Conservation (phyloP, 2,888 invertebrate genomes). For the Meta bourneti region DNA sequence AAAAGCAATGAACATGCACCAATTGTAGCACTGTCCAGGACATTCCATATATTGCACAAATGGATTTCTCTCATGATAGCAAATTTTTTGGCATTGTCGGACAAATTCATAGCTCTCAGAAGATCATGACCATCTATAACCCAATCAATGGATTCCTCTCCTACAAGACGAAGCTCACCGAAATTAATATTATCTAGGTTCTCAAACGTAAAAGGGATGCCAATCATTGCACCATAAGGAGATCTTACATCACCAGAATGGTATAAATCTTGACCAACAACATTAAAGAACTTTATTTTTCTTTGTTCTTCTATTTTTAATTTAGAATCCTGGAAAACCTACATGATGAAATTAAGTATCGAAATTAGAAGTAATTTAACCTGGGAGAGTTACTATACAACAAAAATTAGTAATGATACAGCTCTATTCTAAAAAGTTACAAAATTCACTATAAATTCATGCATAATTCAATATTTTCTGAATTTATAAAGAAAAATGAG, state of each 20-base stretch:
- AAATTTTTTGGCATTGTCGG: conserved; percentile 89
- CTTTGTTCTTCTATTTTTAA: conserved; percentile 61
- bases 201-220: conserved; percentile 87
- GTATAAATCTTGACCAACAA: conserved; percentile 87
- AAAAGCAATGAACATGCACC: conserved; percentile 83
- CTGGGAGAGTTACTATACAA: too few species aligned
- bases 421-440: too few species aligned
- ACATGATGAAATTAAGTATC: neutral
- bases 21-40: conserved; percentile 84
- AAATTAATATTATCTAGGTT: conserved; percentile 32
- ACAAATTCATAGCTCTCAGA: conserved; percentile 86
- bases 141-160: conserved; percentile 85
- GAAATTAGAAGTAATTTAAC: neutral
- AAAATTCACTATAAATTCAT: too few species aligned
- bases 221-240: conserved; percentile 86
- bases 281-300: conserved; percentile 85
- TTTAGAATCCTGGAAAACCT: conserved; percentile 74
- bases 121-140: conserved; percentile 85
- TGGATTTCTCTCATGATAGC: conserved; percentile 89
- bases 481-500: too few species aligned
- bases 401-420: too few species aligned
- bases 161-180: conserved; percentile 81
- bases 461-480: too few species aligned
- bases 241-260: conserved; percentile 84
- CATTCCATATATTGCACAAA: conserved; percentile 84